A percentile compares a stretch with the other conserved stretches of the same genome.
Conservation (phyloP, 53 echinoderm and acorn worm species). For the Luidia sarsii region DNA sequence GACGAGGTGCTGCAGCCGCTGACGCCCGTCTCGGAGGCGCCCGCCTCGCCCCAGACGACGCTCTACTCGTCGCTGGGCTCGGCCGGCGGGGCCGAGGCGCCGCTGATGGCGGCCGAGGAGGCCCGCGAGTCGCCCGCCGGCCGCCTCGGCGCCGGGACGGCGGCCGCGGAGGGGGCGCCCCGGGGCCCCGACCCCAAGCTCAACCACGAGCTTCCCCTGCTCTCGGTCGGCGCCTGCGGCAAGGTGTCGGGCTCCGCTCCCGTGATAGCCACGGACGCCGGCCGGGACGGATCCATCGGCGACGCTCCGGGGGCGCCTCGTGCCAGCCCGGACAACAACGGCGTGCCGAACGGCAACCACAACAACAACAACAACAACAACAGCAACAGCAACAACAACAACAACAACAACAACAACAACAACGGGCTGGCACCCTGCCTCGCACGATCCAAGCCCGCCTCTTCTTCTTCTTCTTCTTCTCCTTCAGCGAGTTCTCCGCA, state of each 20-base stretch:
- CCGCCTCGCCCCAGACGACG: conserved; percentile 7
- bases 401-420: conserved; percentile 29
- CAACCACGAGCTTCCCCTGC: conserved; percentile 23
- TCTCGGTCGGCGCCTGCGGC: conserved; percentile 24
- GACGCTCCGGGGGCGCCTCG: too few relatives aligned
- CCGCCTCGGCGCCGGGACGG: too few relatives aligned
- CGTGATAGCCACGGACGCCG: background rate
- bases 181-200: conserved; percentile 3
- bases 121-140: too few relatives aligned
- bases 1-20: conserved; percentile 76
- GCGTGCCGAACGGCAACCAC: conserved; percentile 32
- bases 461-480: too few relatives aligned
- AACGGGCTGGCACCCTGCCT: conserved; percentile 14
- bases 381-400: too few relatives aligned
- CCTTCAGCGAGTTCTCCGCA: background rate
- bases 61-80: conserved; percentile 12
- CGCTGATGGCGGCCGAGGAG: background rate
- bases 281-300: background rate
- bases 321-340: conserved; percentile 5
- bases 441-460: background rate
- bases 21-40: conserved; percentile 39
- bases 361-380: conserved; percentile 6
- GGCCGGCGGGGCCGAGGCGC: background rate
- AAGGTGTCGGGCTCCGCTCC: background rate
- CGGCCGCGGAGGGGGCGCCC: background rate